Conservation (phyloP, 2,797 vertebrate genomes). For the Argentina silus region DNA sequence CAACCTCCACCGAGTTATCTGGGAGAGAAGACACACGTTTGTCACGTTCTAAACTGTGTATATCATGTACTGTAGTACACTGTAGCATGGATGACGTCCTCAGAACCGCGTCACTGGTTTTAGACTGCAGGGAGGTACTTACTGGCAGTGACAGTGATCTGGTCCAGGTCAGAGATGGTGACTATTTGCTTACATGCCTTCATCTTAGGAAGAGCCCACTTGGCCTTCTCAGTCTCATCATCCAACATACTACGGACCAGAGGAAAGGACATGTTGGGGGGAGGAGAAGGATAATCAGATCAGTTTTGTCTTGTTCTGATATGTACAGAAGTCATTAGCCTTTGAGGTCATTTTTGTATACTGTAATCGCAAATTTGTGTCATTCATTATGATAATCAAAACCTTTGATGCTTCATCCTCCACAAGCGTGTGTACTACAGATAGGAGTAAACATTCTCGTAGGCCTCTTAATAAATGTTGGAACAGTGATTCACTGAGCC, state of each 20-base stretch:
- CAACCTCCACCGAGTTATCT: slow-evolving; percentile 83
- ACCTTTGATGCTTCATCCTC: too few relatives aligned
- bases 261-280: background rate
- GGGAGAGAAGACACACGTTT: background rate
- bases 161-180: slow-evolving; percentile 65
- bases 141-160: slow-evolving; percentile 75
- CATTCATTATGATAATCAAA: too few relatives aligned
- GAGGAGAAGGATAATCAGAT: background rate
- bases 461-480: slow-evolving; percentile 28
- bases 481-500: slow-evolving; percentile 16
- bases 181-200: slow-evolving; percentile 55
- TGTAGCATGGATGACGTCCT: background rate
- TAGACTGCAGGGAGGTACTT: slow-evolving; percentile 35
- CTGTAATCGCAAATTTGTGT: background rate
- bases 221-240: slow-evolving; percentile 59
- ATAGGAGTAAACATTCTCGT: slow-evolving; percentile 8
- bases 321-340: background rate
- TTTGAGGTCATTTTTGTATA: background rate
- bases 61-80: background rate
- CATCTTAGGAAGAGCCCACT: slow-evolving; percentile 71
- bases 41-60: background rate
- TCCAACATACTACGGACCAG: slow-evolving; percentile 64
- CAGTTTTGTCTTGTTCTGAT: background rate
- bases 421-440: background rate
- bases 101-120: background rate